A percentile compares a stretch with the other conserved stretches of the same genome.
These are phyloP conservation scores for Hylia prasina DNA, from an alignment of 2,113 vertebrate species.

Conservation along the genomic window DNA sequence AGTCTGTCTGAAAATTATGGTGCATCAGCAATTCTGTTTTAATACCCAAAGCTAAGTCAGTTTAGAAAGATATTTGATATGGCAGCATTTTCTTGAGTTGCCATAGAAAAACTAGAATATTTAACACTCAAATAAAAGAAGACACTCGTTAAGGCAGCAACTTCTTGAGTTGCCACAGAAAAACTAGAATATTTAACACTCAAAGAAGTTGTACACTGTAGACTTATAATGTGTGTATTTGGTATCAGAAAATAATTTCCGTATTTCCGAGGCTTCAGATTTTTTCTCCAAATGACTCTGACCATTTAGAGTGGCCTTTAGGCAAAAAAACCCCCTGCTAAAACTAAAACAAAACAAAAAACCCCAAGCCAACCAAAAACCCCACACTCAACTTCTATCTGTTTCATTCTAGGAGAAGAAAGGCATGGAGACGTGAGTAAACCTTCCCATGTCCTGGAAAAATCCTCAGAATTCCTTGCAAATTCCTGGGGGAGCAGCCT, in stretches of 20 bases:
- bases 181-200: not conserved
- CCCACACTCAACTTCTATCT: not conserved
- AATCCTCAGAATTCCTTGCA: not conserved
- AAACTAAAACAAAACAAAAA: too few species aligned
- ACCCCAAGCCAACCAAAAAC: not conserved
- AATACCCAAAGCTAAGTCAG: constrained; percentile 29
- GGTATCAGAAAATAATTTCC: constrained; percentile 30
- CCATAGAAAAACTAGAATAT: not conserved
- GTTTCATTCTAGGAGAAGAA: not conserved
- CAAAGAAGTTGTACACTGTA: not conserved
- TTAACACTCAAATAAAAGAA: not conserved
- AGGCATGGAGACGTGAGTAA: not conserved
- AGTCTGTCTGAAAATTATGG: not conserved
- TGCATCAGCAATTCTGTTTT: constrained; percentile 57
- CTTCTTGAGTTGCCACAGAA: constrained; percentile 12
- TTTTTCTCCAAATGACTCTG: not conserved
- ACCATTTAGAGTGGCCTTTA: not conserved
- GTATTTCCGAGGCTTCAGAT: constrained; percentile 24
- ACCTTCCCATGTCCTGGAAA: not conserved
- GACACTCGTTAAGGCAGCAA: not conserved
- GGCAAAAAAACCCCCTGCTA: not conserved
- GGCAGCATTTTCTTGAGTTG: constrained; percentile 14
- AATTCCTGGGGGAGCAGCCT: not conserved
- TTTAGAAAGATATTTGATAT: constrained; percentile 46
- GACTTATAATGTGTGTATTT: constrained; percentile 22